Evolutionary conservation across 2,888 invertebrate species (phyloP).

Genomic region (Sycophila texana): DNA sequence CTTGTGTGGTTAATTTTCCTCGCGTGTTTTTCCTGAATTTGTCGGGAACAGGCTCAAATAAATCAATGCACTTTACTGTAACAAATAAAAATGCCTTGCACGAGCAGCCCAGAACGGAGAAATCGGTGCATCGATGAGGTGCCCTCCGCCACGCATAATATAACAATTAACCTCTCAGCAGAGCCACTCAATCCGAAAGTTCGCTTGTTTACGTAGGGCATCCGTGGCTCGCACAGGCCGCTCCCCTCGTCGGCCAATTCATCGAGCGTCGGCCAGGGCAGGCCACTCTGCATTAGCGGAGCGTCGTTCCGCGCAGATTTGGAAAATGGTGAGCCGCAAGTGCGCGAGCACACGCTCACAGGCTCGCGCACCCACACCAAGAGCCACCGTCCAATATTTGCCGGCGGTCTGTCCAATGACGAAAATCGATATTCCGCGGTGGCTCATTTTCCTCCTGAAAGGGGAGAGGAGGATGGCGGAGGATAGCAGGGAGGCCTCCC

Average conservation of each 20-base stretch:
- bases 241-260: conserved; percentile 12
- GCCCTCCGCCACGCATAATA: too few species aligned
- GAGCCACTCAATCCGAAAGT: not conserved
- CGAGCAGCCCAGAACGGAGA: too few species aligned
- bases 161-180: not conserved
- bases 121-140: too few species aligned
- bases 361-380: not conserved
- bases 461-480: not conserved
- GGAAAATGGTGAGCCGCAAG: conserved; percentile 45
- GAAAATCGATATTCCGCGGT: conserved; percentile 51
- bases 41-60: too few species aligned
- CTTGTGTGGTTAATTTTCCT: too few species aligned
- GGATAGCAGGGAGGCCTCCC: conserved; percentile 3
- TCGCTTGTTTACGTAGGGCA: conserved; percentile 39
- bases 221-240: not conserved
- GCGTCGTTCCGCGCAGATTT: conserved; percentile 26
- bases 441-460: conserved; percentile 44
- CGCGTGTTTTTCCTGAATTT: too few species aligned
- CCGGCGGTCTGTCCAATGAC: conserved; percentile 19
- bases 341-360: not conserved
- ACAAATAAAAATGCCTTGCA: too few species aligned
- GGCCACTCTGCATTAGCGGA: conserved; percentile 24
- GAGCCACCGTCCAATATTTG: conserved; percentile 34
- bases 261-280: not conserved
- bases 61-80: too few species aligned